phyloP scores from a whole-genome alignment of 2,797 vertebrate species.

The Gymnocypris eckloni region DNA sequence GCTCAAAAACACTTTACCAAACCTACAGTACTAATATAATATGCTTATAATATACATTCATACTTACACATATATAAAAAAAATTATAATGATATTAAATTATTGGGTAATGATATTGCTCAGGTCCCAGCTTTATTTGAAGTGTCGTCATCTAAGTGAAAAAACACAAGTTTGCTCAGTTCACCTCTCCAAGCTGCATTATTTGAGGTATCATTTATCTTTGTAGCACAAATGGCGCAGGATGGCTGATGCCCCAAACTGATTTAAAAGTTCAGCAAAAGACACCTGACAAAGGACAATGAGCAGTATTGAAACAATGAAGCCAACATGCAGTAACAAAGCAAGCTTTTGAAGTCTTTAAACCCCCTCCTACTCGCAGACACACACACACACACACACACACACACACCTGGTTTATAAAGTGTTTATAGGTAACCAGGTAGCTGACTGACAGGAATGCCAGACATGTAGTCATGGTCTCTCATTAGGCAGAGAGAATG shows the following conservation, averaged over 20 bases:
- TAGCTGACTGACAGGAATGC: constrained; percentile 56
- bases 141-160: neutral
- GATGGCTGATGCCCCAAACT: neutral
- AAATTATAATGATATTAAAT: too few species aligned
- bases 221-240: neutral
- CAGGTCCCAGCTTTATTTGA: too few species aligned
- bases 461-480: constrained; percentile 48
- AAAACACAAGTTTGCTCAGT: neutral
- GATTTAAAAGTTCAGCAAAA: neutral
- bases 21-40: too few species aligned
- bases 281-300: constrained; percentile 1
- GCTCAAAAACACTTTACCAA: neutral
- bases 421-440: constrained; percentile 58
- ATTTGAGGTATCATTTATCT: neutral
- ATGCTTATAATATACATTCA: too few species aligned
- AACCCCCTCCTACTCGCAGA: neutral
- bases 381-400: constrained; percentile 44
- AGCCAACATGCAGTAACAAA: constrained; percentile 27
- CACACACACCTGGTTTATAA: constrained; percentile 57
- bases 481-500: constrained; percentile 51
- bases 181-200: neutral
- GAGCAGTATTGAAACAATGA: constrained; percentile 11
- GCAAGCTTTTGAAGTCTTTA: constrained; percentile 27
- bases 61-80: too few species aligned
- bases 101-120: too few species aligned